phyloP scores from a whole-genome alignment of 2,888 invertebrate genomes.

The Catocala fraxini region DNA sequence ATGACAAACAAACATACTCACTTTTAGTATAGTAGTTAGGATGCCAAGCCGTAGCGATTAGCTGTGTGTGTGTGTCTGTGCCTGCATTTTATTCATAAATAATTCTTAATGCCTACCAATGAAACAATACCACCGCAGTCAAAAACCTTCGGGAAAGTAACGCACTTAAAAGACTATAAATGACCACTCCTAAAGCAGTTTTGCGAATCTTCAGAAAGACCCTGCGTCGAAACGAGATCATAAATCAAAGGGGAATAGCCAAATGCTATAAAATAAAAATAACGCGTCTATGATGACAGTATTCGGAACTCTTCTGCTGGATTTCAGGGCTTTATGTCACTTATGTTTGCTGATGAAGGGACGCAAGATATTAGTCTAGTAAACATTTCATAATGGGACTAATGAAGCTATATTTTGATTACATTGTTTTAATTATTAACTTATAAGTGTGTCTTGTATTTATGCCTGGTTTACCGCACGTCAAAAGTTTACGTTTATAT shows the following conservation, averaged over 20 bases:
- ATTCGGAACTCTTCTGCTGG: constrained; percentile 4
- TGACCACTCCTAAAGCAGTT: constrained; percentile 15
- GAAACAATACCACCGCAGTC: not conserved
- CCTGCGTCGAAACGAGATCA: constrained; percentile 8
- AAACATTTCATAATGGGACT: no score
- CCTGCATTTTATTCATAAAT: not conserved
- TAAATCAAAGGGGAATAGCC: constrained; percentile 19
- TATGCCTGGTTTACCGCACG: no score
- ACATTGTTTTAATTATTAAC: no score
- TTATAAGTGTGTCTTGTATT: no score
- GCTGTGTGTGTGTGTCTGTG: no score
- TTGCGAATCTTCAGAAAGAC: constrained; percentile 6
- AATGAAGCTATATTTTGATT: no score
- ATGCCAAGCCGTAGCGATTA: no score
- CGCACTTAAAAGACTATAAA: constrained; percentile 8
- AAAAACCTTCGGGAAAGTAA: not conserved
- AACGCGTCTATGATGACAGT: constrained; percentile 11
- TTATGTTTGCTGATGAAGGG: constrained; percentile 10
- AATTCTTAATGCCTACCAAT: not conserved
- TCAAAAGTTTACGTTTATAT: no score
- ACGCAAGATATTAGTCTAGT: no score
- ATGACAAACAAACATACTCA: no score
- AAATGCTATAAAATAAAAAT: constrained; percentile 23
- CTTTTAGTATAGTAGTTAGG: no score
- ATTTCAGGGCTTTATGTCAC: constrained; percentile 5